phyloP scores from a whole-genome alignment of 2,113 vertebrate genomes.

The Ptilorrhoa leucosticta region DNA sequence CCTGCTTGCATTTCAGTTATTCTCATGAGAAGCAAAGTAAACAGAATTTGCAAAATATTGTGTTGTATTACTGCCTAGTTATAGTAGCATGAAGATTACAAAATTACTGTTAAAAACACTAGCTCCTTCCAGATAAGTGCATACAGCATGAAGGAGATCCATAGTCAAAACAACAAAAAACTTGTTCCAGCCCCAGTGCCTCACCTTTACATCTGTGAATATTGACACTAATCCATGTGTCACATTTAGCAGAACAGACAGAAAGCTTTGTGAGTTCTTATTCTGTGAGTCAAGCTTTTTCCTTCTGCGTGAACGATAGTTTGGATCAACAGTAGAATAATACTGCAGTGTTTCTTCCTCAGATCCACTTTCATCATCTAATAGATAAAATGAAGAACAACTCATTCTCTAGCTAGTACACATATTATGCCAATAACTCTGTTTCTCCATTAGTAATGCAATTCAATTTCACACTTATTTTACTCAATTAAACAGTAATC shows the following conservation, averaged over 20 bases:
- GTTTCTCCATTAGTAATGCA: not conserved
- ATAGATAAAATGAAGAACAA: not conserved
- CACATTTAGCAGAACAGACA: slow-evolving; percentile 86
- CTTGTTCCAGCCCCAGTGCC: not conserved
- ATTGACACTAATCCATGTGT: slow-evolving; percentile 88
- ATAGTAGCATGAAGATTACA: not conserved
- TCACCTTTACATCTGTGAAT: slow-evolving; percentile 88
- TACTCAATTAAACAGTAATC: not conserved
- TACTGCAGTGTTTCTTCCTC: slow-evolving; percentile 91
- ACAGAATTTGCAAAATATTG: not conserved
- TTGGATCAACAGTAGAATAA: slow-evolving; percentile 82
- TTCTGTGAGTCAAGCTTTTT: slow-evolving; percentile 85
- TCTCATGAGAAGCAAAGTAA: not conserved
- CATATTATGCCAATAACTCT: not conserved
- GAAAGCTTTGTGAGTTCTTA: slow-evolving; percentile 89
- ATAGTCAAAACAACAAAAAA: not conserved
- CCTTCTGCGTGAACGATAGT: slow-evolving; percentile 85
- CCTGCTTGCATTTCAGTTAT: not conserved
- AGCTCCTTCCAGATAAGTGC: not conserved
- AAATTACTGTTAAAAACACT: not conserved
- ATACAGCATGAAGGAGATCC: not conserved
- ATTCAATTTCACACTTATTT: not conserved
- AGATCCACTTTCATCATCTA: slow-evolving; percentile 96
- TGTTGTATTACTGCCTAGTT: not conserved
- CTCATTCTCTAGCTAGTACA: not conserved